These are phyloP conservation scores for Sphaeridia pumilis DNA, from an alignment of 2,888 invertebrate genomes.

Conservation along the genomic window DNA sequence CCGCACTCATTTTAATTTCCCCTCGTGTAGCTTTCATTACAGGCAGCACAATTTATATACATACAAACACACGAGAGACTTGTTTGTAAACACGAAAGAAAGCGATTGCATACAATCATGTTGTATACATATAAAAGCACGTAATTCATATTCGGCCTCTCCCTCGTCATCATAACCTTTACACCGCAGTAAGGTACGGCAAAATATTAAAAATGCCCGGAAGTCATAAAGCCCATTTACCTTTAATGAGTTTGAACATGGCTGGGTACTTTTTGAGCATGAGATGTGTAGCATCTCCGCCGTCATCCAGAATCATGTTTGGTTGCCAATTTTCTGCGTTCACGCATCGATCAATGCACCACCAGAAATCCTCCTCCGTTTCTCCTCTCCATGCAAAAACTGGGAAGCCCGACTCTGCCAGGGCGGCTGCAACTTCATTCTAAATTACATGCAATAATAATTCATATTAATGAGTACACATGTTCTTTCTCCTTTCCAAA, in stretches of 20 bases:
- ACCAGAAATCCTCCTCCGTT: constrained; percentile 97
- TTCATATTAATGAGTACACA: neutral
- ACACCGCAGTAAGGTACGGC: neutral
- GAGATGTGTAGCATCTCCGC: constrained; percentile 90
- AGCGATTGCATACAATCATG: neutral
- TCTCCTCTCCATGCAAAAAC: constrained; percentile 96
- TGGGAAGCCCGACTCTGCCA: constrained; percentile 76
- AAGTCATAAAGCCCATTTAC: constrained; percentile 38
- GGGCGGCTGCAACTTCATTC: constrained; percentile 93
- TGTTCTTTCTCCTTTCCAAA: too few species aligned
- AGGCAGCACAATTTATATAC: too few species aligned
- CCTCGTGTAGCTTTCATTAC: too few species aligned
- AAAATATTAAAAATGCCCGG: neutral
- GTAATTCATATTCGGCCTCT: too few species aligned
- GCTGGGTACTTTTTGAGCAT: constrained; percentile 91
- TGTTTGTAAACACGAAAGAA: neutral
- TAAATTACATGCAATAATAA: constrained; percentile 39
- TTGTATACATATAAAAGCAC: neutral
- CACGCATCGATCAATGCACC: constrained; percentile 95
- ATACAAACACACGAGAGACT: too few species aligned
- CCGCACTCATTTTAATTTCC: too few species aligned
- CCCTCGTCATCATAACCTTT: neutral
- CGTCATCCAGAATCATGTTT: constrained; percentile 95
- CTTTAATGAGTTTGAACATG: constrained; percentile 85
- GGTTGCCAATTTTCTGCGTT: constrained; percentile 89